phyloP scores from a whole-genome alignment of 2,113 vertebrate species.

The Seriola quinqueradiata region DNA sequence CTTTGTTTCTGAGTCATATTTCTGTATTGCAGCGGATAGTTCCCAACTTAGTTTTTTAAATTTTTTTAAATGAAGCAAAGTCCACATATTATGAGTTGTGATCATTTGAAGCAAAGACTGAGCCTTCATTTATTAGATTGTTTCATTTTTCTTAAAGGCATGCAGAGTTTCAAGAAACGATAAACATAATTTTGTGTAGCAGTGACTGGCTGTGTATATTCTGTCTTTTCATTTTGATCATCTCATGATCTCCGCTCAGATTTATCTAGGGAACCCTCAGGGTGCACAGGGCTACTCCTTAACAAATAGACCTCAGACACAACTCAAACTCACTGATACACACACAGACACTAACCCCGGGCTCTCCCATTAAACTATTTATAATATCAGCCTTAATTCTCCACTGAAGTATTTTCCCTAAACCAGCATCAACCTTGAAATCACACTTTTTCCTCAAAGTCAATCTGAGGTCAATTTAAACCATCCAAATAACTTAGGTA shows the following conservation, averaged over 20 bases:
- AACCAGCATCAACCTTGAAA: slow-evolving; percentile 25
- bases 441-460: not conserved
- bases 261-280: not conserved
- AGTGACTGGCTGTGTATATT: too few species aligned
- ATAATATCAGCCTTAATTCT: slow-evolving; percentile 15
- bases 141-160: too few species aligned
- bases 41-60: not conserved
- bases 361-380: slow-evolving; percentile 19
- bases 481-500: not conserved
- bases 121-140: too few species aligned
- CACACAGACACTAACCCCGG: not conserved
- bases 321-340: too few species aligned
- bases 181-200: too few species aligned
- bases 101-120: too few species aligned
- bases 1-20: not conserved
- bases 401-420: slow-evolving; percentile 15
- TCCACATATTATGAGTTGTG: too few species aligned
- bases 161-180: too few species aligned
- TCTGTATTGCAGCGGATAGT: not conserved
- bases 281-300: not conserved
- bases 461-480: not conserved
- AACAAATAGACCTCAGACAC: not conserved
- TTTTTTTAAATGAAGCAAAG: not conserved
- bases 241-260: not conserved
- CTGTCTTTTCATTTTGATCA: not conserved